Evolutionary conservation across 2,797 vertebrate genomes (phyloP).

Genomic region (Linurgus olivaceus): DNA sequence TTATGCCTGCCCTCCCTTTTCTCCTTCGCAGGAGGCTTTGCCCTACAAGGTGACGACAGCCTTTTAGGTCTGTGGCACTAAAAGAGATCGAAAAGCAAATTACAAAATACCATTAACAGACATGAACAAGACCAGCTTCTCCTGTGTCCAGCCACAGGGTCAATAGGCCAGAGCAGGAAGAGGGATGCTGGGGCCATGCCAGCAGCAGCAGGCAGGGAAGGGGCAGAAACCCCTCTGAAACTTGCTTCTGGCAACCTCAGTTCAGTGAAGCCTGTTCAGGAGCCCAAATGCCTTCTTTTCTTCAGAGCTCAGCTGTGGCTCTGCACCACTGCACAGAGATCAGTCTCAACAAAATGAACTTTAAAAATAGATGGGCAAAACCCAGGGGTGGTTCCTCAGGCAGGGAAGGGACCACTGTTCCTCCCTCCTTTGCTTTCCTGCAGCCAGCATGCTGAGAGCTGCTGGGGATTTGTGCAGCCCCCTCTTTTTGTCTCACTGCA

Average conservation of each 20-base stretch:
- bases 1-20: too few species aligned
- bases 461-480: accelerated
- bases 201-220: not conserved
- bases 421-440: not conserved
- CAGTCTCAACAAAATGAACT: not conserved
- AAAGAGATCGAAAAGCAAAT: not conserved
- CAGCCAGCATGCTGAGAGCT: not conserved
- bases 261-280: not conserved
- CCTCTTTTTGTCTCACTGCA: not conserved
- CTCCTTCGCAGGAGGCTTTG: not conserved
- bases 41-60: not conserved
- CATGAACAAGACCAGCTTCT: not conserved
- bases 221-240: not conserved
- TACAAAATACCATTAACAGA: not conserved
- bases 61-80: not conserved
- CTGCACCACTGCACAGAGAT: not conserved
- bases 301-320: not conserved
- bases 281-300: not conserved
- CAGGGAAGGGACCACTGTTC: not conserved
- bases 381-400: not conserved
- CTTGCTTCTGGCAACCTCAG: not conserved
- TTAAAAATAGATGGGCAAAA: not conserved
- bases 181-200: not conserved
- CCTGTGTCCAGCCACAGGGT: not conserved
- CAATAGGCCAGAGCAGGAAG: not conserved